Conservation (phyloP, 2,888 invertebrate genomes). For the Selenia dentaria region DNA sequence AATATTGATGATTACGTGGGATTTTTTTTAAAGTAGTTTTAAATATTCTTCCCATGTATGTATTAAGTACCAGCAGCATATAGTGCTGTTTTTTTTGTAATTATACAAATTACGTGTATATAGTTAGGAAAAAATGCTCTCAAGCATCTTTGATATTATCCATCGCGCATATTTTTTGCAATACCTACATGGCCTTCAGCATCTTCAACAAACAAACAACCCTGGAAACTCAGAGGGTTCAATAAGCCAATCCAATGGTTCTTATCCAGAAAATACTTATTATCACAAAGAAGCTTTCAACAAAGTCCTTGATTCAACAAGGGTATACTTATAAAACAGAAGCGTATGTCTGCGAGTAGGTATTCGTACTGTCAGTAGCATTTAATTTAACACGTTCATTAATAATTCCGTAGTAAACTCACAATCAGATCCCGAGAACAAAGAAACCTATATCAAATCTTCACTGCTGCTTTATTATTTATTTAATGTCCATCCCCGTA, state of each 20-base stretch:
- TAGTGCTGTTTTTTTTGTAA: too few species aligned
- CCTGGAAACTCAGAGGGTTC: conserved; percentile 1
- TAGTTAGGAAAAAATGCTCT: too few species aligned
- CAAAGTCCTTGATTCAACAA: conserved; percentile 4
- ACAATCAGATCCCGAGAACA: conserved; percentile 38
- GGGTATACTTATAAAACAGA: neutral
- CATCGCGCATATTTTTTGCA: too few species aligned
- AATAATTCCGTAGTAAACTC: conserved; percentile 16
- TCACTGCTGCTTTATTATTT: conserved; percentile 55
- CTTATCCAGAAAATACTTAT: conserved; percentile 9
- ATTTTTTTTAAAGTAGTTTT: too few species aligned
- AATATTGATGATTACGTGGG: too few species aligned
- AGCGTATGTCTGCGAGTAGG: too few species aligned
- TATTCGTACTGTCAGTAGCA: neutral
- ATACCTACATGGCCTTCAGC: too few species aligned
- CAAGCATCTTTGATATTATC: too few species aligned
- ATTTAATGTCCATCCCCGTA: conserved; percentile 29
- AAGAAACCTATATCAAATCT: conserved; percentile 58
- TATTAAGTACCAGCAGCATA: too few species aligned
- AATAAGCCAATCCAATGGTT: conserved; percentile 7
- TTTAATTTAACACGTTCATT: conserved; percentile 16
- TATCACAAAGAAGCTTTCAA: conserved; percentile 2
- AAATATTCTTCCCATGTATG: too few species aligned
- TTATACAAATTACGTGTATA: too few species aligned
- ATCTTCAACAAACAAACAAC: too few species aligned